phyloP scores from a whole-genome alignment of 1,140 invertebrate genomes.

The Sarcophaga peregrina region DNA sequence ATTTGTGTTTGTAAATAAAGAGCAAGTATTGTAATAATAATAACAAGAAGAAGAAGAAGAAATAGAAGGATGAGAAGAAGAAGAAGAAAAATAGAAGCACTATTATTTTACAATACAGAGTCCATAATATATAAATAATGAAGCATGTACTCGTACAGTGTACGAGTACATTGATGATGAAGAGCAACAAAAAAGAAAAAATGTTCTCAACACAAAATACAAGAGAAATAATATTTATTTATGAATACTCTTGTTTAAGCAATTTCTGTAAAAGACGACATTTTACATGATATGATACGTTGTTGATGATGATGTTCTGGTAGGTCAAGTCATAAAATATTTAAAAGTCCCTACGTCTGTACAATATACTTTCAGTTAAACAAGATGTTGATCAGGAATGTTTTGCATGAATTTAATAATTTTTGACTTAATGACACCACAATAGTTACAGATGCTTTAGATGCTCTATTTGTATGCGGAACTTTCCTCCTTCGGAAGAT shows the following conservation, averaged over 20 bases:
- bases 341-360: too few relatives aligned
- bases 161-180: background rate
- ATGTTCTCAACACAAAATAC: background rate
- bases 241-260: background rate
- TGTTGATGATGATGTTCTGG: background rate
- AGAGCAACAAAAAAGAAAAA: background rate
- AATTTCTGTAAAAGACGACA: background rate
- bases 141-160: background rate
- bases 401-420: too few relatives aligned
- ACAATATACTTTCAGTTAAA: too few relatives aligned
- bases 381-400: too few relatives aligned
- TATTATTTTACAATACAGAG: conserved; percentile 16
- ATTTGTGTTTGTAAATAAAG: background rate
- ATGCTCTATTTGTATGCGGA: too few relatives aligned
- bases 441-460: too few relatives aligned
- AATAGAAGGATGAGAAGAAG: too few relatives aligned
- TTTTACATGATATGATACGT: background rate
- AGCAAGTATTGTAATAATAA: background rate
- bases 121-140: conserved; percentile 23
- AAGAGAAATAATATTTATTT: background rate
- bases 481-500: too few relatives aligned
- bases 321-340: background rate
- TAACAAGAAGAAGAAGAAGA: background rate
- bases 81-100: background rate
- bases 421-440: too few relatives aligned